Base-by-base conservation (phyloP, 92 coral and sea anemone species). In the Micromussa lordhowensis region DNA sequence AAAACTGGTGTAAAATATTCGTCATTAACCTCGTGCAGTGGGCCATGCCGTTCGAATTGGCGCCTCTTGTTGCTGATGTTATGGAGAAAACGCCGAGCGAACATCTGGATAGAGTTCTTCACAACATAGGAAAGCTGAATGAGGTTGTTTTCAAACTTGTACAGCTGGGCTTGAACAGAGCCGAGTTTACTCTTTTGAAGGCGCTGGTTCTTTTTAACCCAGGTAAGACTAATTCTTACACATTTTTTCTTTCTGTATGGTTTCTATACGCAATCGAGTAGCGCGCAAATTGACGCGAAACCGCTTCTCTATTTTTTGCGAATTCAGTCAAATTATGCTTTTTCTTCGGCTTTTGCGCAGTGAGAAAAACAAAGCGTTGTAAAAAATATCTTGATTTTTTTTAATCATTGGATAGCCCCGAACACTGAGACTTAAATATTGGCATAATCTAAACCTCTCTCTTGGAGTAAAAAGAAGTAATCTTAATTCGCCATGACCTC, bases 191-290 rank as follows among this genome's bases (percentile, higher is more conserved):
- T 70, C 93, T 98, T 76, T 80, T 98, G 38, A 98, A 96, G 85
- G 96, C 98, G 16, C 92, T 98, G 29, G 95, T 94, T 34, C 98
- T 98, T 82, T 98, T 98, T 86, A 98, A 98, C 75, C 98, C 99
- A 16, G 99, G 99, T 96, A 93, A 86, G 94, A 74, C 34, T 5
- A 19, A 3, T 11, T 77, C 14, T n/a, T 11, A 19, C 31, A 51
- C 21, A 30, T 69, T 22, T 5, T 73, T 51, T 61, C 24, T 38
- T 15, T 44, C 30, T 22, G 30, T 61, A 32, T 9, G 10, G 68
- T 1, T n/a, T n/a, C 68, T 5, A 7, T 2, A 24, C 35, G 15
- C 1, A 66, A 18, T 36, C 78, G 51, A 73, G 29, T 53, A 73
- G 19, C 78, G 19, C 44, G 76, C 73, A 44, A 14, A 31, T 32